These are phyloP conservation scores for Brachionus koreanus DNA, from an alignment of 1,140 invertebrate genomes.

Conservation along the genomic window DNA sequence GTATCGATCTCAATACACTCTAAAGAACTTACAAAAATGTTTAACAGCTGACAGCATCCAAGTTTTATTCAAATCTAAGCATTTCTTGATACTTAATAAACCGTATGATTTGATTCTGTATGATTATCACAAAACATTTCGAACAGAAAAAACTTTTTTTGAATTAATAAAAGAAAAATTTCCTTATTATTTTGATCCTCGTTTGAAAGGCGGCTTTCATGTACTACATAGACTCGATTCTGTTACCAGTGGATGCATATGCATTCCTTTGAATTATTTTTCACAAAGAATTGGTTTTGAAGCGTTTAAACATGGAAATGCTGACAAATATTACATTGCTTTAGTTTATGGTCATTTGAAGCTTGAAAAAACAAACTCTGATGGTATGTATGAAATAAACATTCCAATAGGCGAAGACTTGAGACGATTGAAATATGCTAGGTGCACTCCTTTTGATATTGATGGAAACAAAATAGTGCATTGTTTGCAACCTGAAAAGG, in stretches of 20 bases:
- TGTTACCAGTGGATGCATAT: slow-evolving; percentile 42
- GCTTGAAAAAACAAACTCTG: neutral
- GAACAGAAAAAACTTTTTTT: neutral
- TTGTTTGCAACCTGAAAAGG: slow-evolving; percentile 6
- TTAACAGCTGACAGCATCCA: neutral
- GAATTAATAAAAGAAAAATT: slow-evolving; percentile 39
- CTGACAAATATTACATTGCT: slow-evolving; percentile 33
- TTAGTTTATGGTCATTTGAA: slow-evolving; percentile 24
- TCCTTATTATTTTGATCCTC: slow-evolving; percentile 37
- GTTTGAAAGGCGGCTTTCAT: slow-evolving; percentile 38
- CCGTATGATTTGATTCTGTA: slow-evolving; percentile 33
- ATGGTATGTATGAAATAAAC: neutral
- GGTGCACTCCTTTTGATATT: slow-evolving; percentile 8
- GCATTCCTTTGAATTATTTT: slow-evolving; percentile 13
- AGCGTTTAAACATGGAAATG: neutral
- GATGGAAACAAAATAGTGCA: neutral
- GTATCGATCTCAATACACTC: slow-evolving; percentile 19
- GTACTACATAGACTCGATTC: slow-evolving; percentile 27
- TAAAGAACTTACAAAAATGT: slow-evolving; percentile 17
- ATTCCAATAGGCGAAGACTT: slow-evolving; percentile 34
- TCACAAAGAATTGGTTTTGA: slow-evolving; percentile 8
- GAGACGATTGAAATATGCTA: neutral
- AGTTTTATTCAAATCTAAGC: slow-evolving; percentile 22
- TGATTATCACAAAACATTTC: slow-evolving; percentile 12
- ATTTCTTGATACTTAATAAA: slow-evolving; percentile 36